Evolutionary conservation across 1,140 invertebrate species (phyloP), one percentile per base, ranked within the genome.

Genomic region (Pseudomyrmex pallidus): DNA sequence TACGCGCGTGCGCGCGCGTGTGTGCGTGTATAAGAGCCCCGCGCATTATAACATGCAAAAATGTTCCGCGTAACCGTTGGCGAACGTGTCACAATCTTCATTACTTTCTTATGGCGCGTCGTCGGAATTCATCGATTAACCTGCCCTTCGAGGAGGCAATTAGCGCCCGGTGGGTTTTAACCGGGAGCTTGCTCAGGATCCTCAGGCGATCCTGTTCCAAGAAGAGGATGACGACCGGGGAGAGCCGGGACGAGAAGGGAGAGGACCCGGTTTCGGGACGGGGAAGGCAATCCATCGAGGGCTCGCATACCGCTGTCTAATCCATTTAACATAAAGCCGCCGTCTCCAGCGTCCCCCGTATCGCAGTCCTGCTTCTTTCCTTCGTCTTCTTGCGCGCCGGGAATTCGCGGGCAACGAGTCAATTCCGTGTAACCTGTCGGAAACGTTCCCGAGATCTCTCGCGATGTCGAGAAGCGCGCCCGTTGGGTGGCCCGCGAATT

Each of bases 241-340:
- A 35, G 35, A 35, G 35, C 35, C 35, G 35, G 35, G 35, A 7
- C 3, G 4, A 35, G 5, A 5, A 5, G 73, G 12, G 44, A n/a
- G 46, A n/a, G n/a, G 22, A 15, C 35, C 74, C 62, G 48, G 9
- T 25, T 35, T 2, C 46, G 46, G 54, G 3, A 66, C 50, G 52
- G 20, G 44, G 20, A 72, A 61, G 85, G 90, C 91, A 91, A 92
- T 91, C 90, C 91, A 92, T 92, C 91, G 89, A 90, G 87, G 72
- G 73, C 76, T 85, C 86, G 89, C 92, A 94, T 94, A 93, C 93
- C 90, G 85, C 90, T 94, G 93, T 94, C 93, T 94, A 93, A 94
- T 94, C 91, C 92, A 91, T 93, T 94, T 94, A 94, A 92, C 89
- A 89, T 92, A 91, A 91, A 91, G 83, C 86, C 86, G 86, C 88